Conservation (phyloP, 2,888 invertebrate species). For the Hoplodrina blanda region DNA sequence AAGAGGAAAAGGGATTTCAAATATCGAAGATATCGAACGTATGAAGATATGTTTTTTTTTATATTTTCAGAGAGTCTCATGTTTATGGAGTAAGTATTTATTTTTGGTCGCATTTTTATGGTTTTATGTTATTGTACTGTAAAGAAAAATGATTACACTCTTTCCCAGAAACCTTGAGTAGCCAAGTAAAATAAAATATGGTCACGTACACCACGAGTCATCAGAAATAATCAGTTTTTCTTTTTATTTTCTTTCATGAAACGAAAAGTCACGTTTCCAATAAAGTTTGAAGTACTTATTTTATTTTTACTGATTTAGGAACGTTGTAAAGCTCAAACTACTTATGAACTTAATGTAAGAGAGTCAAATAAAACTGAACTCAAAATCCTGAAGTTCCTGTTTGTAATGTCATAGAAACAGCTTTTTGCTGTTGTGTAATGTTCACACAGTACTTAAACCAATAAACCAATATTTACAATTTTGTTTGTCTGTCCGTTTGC, state of each 20-base stretch:
- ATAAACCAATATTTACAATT: no score
- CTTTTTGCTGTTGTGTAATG: no score
- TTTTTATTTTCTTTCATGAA: no score
- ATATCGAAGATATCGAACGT: conserved; percentile 35
- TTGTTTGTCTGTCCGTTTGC: no score
- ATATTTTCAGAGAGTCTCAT: conserved; percentile 22
- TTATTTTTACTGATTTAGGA: no score
- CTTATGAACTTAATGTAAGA: not conserved
- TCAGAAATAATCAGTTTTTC: no score
- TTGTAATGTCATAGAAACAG: no score
- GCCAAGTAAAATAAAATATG: conserved; percentile 9
- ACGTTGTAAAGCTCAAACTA: no score
- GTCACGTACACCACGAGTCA: not conserved
- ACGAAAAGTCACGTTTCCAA: not conserved
- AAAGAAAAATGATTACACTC: conserved; percentile 15
- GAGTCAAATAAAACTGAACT: no score
- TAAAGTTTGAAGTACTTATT: not conserved
- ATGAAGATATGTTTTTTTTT: conserved; percentile 22
- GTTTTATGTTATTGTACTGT: conserved; percentile 23
- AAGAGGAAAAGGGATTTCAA: conserved; percentile 24
- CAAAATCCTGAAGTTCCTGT: no score
- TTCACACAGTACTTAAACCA: no score
- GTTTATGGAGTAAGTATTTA: conserved; percentile 15
- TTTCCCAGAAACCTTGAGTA: not conserved
- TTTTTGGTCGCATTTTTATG: conserved; percentile 26